phyloP scores from a whole-genome alignment of 2,113 vertebrate species.

The Prunella himalayana region DNA sequence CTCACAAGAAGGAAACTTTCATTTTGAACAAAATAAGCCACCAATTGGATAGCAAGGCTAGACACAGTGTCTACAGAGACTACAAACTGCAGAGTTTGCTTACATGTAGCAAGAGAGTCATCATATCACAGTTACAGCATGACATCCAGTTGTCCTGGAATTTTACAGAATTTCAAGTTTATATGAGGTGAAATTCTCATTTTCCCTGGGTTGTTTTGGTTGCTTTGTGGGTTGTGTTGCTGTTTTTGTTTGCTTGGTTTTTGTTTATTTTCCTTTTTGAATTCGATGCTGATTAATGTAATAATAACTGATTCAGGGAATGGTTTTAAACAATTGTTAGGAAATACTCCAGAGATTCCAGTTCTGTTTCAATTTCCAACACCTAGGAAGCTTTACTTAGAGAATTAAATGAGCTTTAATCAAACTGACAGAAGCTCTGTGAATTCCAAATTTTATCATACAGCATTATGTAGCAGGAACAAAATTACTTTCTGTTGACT shows the following conservation, averaged over 20 bases:
- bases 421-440: not conserved
- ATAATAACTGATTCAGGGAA: not conserved
- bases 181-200: not conserved
- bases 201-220: not conserved
- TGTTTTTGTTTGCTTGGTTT: not conserved
- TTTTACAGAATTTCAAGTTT: not conserved
- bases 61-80: not conserved
- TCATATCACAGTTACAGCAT: not conserved
- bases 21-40: not conserved
- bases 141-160: not conserved
- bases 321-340: not conserved
- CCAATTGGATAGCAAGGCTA: not conserved
- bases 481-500: not conserved
- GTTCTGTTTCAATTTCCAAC: not conserved
- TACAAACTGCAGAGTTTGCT: not conserved
- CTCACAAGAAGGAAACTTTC: not conserved
- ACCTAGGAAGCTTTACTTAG: not conserved
- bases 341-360: not conserved
- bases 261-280: not conserved
- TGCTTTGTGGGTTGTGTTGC: not conserved
- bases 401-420: not conserved
- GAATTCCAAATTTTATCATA: not conserved
- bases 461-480: not conserved
- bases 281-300: not conserved
- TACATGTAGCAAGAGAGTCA: fast-evolving